Base-by-base conservation (phyloP, 1,140 invertebrate genomes). In the Drosophila sp. region DNA sequence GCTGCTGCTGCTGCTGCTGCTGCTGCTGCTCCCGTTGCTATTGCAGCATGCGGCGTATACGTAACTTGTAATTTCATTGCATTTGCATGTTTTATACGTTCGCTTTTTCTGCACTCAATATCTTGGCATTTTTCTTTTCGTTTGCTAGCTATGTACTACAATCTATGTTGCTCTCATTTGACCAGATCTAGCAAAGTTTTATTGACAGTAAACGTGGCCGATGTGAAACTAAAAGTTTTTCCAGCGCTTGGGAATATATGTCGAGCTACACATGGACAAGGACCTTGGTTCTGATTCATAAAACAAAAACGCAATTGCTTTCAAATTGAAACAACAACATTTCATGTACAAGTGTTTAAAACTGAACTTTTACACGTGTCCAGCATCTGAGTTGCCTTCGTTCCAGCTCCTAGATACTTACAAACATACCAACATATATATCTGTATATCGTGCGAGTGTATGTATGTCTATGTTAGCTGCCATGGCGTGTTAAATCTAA, bases 21-120 rank as follows among this genome's bases (percentile, higher is more conserved):
- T 36, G 38, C 32, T 32, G 36, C 53, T 36, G n/a, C 16, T 45
- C 41, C 48, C 14, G 9, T 40, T 54, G 43, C 45, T 46, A 34
- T 45, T 87, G 78, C 82, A 67, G 18, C 56, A 87, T 45, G 71
- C 71, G 78, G 78, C 82, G 82, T 87, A 87, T 87, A 87, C 82
- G 83, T 87, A 89, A 89, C 83, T 67, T 87, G 82, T 87, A 87
- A 87, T 87, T 87, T 82, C 78, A 89, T 82, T 86, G 82, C 82
- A 86, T 86, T 86, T 87, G 78, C 82, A 87, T 87, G 83, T 76
- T 82, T 87, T 79, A 87, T 81, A 72, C 69, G 58, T 43, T 41
- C 9, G 4, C 18, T 34, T 0, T 18, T 25, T 43, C 27, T 43
- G 21, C 50, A 34, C 14, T 46, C 27, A 56, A 6, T 36, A 53